phyloP scores from a whole-genome alignment of 2,888 invertebrate genomes.

The Myopa tessellatipennis region DNA sequence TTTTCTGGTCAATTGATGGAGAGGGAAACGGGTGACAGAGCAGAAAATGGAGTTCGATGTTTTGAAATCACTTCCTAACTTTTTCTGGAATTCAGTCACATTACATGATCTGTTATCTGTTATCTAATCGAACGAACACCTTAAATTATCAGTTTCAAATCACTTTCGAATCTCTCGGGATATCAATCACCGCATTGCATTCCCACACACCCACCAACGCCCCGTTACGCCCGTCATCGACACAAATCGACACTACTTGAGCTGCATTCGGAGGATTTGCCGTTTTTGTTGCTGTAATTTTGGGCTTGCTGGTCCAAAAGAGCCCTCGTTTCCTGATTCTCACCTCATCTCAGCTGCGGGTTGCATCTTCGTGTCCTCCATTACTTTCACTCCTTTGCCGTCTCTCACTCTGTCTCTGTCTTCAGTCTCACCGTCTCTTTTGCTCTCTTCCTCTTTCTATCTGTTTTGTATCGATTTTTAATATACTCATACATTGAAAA shows the following conservation, averaged over 20 bases:
- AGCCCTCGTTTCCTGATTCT: not conserved
- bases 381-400: not conserved
- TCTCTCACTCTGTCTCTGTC: not conserved
- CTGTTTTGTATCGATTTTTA: slow-evolving; percentile 31
- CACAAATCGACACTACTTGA: too few relatives aligned
- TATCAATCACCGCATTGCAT: slow-evolving; percentile 4
- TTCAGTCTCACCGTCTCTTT: not conserved
- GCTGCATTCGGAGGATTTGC: not conserved
- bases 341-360: not conserved
- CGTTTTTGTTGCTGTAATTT: not conserved
- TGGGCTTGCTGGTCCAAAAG: not conserved
- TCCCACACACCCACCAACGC: too few relatives aligned
- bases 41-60: not conserved
- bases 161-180: slow-evolving; percentile 19
- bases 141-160: slow-evolving; percentile 19
- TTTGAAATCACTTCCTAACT: not conserved
- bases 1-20: not conserved
- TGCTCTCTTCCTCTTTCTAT: not conserved
- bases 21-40: not conserved
- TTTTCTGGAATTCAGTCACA: not conserved
- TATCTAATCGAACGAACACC: slow-evolving; percentile 6
- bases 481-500: slow-evolving; percentile 11
- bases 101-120: slow-evolving; percentile 5
- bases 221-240: too few relatives aligned
- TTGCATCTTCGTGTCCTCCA: not conserved